phyloP scores from a whole-genome alignment of 2,113 vertebrate genomes.

The Microtus oregoni region DNA sequence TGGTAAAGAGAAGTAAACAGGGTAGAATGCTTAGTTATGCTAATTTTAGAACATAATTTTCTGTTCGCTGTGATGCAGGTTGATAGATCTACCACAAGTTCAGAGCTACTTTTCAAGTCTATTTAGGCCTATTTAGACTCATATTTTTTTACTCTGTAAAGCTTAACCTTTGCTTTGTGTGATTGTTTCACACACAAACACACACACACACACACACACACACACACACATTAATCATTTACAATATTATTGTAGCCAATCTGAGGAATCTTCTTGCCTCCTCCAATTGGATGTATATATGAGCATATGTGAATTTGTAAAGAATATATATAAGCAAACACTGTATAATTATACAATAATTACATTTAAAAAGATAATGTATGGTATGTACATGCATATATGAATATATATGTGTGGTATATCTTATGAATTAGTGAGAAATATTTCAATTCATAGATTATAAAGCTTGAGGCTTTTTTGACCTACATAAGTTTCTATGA shows the following conservation, averaged over 20 bases:
- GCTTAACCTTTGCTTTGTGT: neutral
- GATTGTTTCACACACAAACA: neutral
- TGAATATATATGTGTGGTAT: neutral
- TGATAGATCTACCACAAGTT: neutral
- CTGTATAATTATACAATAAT: neutral
- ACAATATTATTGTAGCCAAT: neutral
- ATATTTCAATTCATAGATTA: neutral
- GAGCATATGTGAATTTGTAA: neutral
- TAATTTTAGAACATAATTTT: neutral
- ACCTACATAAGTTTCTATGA: neutral
- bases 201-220: too few relatives aligned
- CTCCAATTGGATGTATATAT: neutral
- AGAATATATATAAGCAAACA: neutral
- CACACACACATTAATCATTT: neutral
- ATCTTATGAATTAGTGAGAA: neutral
- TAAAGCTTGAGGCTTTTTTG: neutral
- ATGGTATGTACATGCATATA: neutral
- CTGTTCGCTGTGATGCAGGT: neutral
- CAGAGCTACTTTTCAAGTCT: neutral
- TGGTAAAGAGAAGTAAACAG: neutral
- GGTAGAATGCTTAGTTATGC: neutral
- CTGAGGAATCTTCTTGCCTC: neutral
- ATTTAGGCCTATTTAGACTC: neutral
- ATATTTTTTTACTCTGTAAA: neutral
- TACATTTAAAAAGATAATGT: neutral